Evolutionary conservation across 2,888 invertebrate genomes (phyloP).

Genomic region (Formica aserva): DNA sequence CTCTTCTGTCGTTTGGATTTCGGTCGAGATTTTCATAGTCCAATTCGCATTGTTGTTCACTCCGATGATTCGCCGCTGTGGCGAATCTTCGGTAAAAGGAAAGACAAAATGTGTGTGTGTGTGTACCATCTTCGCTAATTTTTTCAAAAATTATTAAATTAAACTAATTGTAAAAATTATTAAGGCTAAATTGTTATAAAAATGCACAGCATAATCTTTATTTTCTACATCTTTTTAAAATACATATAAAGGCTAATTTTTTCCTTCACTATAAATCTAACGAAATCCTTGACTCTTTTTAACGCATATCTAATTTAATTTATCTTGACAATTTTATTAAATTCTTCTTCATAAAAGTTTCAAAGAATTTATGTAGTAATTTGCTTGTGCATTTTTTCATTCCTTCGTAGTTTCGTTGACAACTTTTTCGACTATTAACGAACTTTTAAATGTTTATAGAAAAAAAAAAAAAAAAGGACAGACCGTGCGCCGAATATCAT

Average conservation of each 20-base stretch:
- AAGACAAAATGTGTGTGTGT: background rate
- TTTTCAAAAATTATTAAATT: conserved; percentile 12
- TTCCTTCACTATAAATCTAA: conserved; percentile 44
- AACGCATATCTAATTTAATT: conserved; percentile 37
- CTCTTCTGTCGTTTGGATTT: conserved; percentile 36
- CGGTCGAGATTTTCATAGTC: conserved; percentile 52
- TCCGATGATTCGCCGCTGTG: conserved; percentile 45
- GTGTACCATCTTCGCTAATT: background rate
- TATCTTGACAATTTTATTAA: conserved; percentile 49
- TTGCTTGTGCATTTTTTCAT: conserved; percentile 27
- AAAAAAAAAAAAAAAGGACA: conserved; percentile 64
- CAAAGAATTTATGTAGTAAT: conserved; percentile 34
- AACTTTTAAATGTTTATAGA: conserved; percentile 74
- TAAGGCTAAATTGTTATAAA: background rate
- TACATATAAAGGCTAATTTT: conserved; percentile 33
- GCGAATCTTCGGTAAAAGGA: conserved; percentile 13
- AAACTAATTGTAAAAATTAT: conserved; percentile 4
- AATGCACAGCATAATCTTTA: background rate
- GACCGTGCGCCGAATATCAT: conserved; percentile 71
- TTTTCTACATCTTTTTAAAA: background rate
- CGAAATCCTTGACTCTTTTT: conserved; percentile 12
- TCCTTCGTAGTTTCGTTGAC: conserved; percentile 30
- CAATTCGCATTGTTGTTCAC: conserved; percentile 53
- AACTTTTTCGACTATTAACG: conserved; percentile 52
- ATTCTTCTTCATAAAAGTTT: conserved; percentile 34